Base-by-base conservation (phyloP, 2,888 invertebrate genomes). In the Artemia sinica region DNA sequence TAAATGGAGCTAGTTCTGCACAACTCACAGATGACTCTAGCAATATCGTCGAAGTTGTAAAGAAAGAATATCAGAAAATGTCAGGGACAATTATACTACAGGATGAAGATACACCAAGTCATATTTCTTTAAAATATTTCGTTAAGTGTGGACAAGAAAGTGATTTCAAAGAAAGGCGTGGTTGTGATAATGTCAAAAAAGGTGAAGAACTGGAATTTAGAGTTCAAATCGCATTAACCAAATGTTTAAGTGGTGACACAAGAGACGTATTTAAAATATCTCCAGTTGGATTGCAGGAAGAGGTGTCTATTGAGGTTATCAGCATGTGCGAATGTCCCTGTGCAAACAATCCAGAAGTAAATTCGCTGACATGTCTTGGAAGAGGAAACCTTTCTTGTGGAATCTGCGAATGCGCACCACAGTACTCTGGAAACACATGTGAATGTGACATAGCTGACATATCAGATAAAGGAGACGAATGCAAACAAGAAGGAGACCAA, bases 31-130 rank as follows among this genome's bases (percentile, higher is more conserved):
- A 70, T 7, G 68, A 70, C 52, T 70, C 70, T 14, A 12, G 48
- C 12, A 70, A 70, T 48, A 66, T 70, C 6, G 70, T 70, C n/a
- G 68, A 52, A 48, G 52, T 70, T 48, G 52, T 70, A n/a, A 49
- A 68, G 66, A 66, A 68, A 7, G 68, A 70, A 52, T 70, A 70
- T 28, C 14, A n/a, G 14, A 58, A 58, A 18, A 58, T 58, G n/a
- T 14, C 58, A 14, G 58, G 58, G 10, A 14, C 10, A n/a, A 18
- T 58, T 1, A 18, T 10, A 9, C 58, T 58, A 14, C 58, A 58
- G 18, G 58, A 58, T 58, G 58, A 58, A n/a, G 58, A 58, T 18
- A 58, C n/a, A 8, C 58, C 58, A 8, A 9, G 8, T 8, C 8
- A 58, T 18, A 58, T 58, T 8, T n/a, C 8, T 18, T 18, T 58